Evolutionary conservation across 2,113 vertebrate genomes (phyloP), one percentile per base, ranked within the genome.

Genomic region (Hippocampus abdominalis): DNA sequence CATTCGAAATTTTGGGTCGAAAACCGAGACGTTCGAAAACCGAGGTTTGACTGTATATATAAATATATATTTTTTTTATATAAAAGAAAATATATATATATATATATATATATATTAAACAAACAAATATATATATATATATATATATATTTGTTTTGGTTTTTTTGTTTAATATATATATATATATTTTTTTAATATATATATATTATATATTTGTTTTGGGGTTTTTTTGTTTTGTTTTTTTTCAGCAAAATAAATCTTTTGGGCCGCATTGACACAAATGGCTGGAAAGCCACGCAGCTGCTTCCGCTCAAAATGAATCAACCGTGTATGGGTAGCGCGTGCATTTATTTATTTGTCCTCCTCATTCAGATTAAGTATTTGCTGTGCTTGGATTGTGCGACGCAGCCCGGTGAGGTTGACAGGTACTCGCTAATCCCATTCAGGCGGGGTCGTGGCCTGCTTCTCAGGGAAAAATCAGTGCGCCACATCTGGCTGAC

Each of bases 401-500:
- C 72, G 75, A 86, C 84, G 81, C 84, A 83, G 88, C 81, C 73
- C 61, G 68, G 53, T 51, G 57, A 5, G 64, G 59, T 65, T 70
- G 59, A 81, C 82, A 42, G 73, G 32, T 72, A 42, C 66, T 60
- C 18, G 70, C 67, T 78, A 74, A 89, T 88, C 83, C 80, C 53
- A 61, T 77, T 84, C 77, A 78, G 77, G n/a, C 69, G 67, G 16
- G 63, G 77, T 61, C 73, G 63, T 20, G 40, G 74, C 68, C 82
- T 69, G 79, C 75, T 84, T 87, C 80, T 87, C 85, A 89, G 81
- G 77, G 83, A 81, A 81, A 87, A 88, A 36, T 87, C 88, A 85
- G 74, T 42, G 61, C 82, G 85, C 71, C 83, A 78, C 85, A 91
- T 90, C 75, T 84, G 79, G 77, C 70, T 91, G 90, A 91, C 90